phyloP scores from a whole-genome alignment of 2,113 vertebrate species.

The Xiphophorus couchianus region DNA sequence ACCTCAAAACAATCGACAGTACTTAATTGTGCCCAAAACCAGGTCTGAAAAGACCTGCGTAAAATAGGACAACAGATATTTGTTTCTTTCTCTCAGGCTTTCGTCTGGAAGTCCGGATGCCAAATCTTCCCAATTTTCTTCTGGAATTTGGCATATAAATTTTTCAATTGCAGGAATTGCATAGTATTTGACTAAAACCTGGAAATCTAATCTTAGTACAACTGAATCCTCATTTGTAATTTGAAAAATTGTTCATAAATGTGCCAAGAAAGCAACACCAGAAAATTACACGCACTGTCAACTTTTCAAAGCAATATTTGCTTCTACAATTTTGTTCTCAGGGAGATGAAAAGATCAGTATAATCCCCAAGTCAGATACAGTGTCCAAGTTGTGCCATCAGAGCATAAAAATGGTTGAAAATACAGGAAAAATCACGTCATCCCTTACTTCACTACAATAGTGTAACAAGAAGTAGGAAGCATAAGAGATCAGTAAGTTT shows the following conservation, averaged over 20 bases:
- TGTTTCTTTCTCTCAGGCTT: too few species aligned
- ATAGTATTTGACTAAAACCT: too few species aligned
- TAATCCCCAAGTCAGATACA: not conserved
- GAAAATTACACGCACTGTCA: not conserved
- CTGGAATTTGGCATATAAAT: too few species aligned
- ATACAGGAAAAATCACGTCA: not conserved
- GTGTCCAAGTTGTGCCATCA: not conserved
- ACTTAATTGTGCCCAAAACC: too few species aligned
- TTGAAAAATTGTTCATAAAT: not conserved
- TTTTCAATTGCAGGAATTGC: too few species aligned
- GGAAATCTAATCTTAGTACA: too few species aligned
- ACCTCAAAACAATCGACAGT: too few species aligned
- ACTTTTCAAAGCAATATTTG: not conserved
- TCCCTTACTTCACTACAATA: not conserved
- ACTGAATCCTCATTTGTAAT: too few species aligned
- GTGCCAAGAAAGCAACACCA: not conserved
- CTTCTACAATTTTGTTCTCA: not conserved
- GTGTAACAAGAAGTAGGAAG: constrained; percentile 3
- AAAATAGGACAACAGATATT: too few species aligned
- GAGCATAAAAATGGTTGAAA: not conserved
- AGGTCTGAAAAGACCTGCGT: too few species aligned
- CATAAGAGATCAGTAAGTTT: not conserved
- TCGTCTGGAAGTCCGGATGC: too few species aligned
- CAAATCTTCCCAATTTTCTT: too few species aligned
- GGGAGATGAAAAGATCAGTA: not conserved